Conservation (phyloP, 2,797 vertebrate genomes). For the Echiichthys vipera region DNA sequence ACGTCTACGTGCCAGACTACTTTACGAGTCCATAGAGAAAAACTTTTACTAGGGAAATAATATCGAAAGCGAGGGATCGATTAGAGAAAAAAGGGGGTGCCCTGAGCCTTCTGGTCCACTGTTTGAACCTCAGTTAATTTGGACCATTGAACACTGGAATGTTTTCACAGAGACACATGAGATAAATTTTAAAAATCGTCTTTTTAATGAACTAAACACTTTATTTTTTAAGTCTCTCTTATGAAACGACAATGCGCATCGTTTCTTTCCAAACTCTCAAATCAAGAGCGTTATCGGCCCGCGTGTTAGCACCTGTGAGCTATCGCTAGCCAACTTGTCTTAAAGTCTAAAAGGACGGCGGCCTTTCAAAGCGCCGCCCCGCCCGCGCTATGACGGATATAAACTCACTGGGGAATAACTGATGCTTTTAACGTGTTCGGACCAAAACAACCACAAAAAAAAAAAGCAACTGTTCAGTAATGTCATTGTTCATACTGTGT, state of each 20-base stretch:
- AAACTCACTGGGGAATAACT: conserved; percentile 53
- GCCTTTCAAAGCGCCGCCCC: conserved; percentile 34
- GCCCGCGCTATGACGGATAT: conserved; percentile 10
- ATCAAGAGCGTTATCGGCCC: conserved; percentile 54
- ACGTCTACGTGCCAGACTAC: conserved; percentile 79
- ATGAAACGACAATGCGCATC: conserved; percentile 35
- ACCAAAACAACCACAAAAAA: too few relatives aligned
- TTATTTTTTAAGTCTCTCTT: conserved; percentile 45
- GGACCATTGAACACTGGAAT: conserved; percentile 80
- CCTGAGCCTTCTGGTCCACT: conserved; percentile 53
- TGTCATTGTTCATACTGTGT: conserved; percentile 54
- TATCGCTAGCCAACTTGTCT: conserved; percentile 34
- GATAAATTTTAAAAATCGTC: conserved; percentile 41
- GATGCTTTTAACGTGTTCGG: conserved; percentile 64
- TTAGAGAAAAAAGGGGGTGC: conserved; percentile 8
- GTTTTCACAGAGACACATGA: conserved; percentile 40
- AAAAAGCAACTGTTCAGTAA: conserved; percentile 35
- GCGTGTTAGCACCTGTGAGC: conserved; percentile 20
- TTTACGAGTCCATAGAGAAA: conserved; percentile 61
- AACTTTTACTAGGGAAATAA: conserved; percentile 39
- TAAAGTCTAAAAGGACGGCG: conserved; percentile 21
- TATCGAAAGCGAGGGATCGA: conserved; percentile 29
- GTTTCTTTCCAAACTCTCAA: conserved; percentile 27
- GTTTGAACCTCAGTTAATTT: conserved; percentile 38
- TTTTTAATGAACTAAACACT: conserved; percentile 56